phyloP scores from a whole-genome alignment of 2,113 vertebrate genomes.

The Cavia aperea region DNA sequence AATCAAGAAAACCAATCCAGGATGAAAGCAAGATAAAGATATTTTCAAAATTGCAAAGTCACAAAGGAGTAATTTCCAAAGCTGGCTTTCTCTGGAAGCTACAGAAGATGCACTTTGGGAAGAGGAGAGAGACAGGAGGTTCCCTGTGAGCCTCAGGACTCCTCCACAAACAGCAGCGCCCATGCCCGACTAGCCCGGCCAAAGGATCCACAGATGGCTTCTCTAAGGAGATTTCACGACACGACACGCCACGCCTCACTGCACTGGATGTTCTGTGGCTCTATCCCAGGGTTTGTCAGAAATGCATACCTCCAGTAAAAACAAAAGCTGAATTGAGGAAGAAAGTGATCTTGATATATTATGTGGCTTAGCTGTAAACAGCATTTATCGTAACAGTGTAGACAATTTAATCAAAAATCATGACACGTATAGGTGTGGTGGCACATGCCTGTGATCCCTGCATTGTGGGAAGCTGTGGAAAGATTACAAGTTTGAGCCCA shows the following conservation, averaged over 20 bases:
- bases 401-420: background rate
- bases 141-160: background rate
- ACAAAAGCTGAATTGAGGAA: background rate
- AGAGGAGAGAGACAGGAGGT: background rate
- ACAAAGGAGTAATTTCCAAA: background rate
- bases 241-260: background rate
- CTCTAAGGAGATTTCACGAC: background rate
- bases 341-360: background rate
- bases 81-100: background rate
- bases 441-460: background rate
- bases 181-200: background rate
- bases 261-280: background rate
- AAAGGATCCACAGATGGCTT: background rate
- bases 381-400: background rate
- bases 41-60: background rate
- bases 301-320: background rate
- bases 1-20: background rate
- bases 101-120: background rate
- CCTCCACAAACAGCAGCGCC: background rate
- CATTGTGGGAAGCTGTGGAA: background rate
- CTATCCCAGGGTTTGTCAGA: background rate
- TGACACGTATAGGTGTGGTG: background rate
- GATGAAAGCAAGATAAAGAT: background rate
- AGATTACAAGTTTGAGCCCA: background rate
- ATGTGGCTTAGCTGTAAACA: background rate